Evolutionary conservation across 1,140 invertebrate species (phyloP).

Genomic region (Sycophaga agraensis): DNA sequence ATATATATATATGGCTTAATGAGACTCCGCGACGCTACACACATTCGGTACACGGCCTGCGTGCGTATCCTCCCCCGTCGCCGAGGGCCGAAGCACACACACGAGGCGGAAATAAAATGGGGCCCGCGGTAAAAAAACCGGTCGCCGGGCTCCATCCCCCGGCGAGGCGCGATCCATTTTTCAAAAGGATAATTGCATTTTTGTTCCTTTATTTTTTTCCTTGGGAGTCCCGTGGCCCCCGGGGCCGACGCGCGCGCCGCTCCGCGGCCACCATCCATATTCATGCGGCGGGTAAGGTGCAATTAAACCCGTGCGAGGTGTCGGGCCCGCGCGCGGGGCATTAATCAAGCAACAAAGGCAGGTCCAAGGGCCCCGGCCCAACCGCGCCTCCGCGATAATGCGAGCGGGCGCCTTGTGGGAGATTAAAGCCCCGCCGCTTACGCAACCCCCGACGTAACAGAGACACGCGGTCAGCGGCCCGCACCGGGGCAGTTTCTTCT

Average conservation of each 20-base stretch:
- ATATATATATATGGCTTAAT: no score
- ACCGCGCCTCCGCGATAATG: slow-evolving; percentile 25
- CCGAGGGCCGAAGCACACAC: no score
- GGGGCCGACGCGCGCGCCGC: not conserved
- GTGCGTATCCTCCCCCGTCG: not conserved
- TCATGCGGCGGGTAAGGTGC: slow-evolving; percentile 56
- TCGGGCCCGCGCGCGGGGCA: slow-evolving; percentile 52
- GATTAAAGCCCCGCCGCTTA: slow-evolving; percentile 46
- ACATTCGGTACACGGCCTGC: not conserved
- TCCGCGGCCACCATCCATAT: slow-evolving; percentile 54
- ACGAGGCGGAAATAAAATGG: no score
- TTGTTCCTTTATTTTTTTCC: no score
- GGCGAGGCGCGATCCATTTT: slow-evolving; percentile 47
- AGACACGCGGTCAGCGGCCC: no score
- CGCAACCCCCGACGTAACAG: no score
- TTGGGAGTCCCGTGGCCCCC: no score
- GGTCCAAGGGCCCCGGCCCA: no score
- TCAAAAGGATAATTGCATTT: slow-evolving; percentile 58
- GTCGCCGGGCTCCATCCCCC: slow-evolving; percentile 34
- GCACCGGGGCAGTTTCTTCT: no score
- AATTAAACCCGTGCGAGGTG: slow-evolving; percentile 57
- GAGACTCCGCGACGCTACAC: not conserved
- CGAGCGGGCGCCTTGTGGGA: slow-evolving; percentile 45
- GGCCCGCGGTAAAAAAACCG: slow-evolving; percentile 27
- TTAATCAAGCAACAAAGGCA: slow-evolving; percentile 56